phyloP scores from a whole-genome alignment of 2,113 vertebrate genomes.

The Syrmaticus mikado region DNA sequence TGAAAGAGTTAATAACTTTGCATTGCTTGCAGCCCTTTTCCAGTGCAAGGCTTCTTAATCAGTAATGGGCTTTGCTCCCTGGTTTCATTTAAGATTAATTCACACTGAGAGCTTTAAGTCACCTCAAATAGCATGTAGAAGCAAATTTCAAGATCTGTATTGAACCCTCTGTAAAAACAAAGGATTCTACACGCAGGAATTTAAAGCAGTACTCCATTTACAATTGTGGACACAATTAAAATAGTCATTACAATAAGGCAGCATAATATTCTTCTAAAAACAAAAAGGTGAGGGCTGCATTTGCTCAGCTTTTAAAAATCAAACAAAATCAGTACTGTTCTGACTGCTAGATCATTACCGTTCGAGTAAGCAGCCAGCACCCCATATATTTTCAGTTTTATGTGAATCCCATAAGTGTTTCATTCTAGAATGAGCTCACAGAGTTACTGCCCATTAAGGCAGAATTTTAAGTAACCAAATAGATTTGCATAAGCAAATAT shows the following conservation, averaged over 20 bases:
- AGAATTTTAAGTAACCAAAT: conserved; percentile 27
- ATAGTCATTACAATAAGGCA: background rate
- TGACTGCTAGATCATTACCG: background rate
- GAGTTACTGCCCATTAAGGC: background rate
- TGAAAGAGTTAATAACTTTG: background rate
- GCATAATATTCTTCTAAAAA: conserved; percentile 13
- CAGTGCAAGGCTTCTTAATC: background rate
- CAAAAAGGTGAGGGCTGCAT: conserved; percentile 2
- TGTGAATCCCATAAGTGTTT: background rate
- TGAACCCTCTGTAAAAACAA: conserved; percentile 57
- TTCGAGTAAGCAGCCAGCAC: background rate
- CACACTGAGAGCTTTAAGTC: conserved; percentile 44
- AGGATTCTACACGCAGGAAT: background rate
- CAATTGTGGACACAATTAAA: conserved; percentile 53
- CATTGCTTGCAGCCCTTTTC: background rate
- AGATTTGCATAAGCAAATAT: conserved; percentile 13
- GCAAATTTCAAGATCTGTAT: conserved; percentile 36
- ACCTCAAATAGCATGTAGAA: conserved; percentile 41
- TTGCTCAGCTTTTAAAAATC: conserved; percentile 54
- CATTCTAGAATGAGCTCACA: background rate
- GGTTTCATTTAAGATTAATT: conserved; percentile 61
- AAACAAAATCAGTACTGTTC: conserved; percentile 36
- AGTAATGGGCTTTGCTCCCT: background rate
- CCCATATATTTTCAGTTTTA: conserved; percentile 20
- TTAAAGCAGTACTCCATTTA: conserved; percentile 13